Evolutionary conservation across 2,888 invertebrate genomes (phyloP).

Genomic region (Elysia crispata): DNA sequence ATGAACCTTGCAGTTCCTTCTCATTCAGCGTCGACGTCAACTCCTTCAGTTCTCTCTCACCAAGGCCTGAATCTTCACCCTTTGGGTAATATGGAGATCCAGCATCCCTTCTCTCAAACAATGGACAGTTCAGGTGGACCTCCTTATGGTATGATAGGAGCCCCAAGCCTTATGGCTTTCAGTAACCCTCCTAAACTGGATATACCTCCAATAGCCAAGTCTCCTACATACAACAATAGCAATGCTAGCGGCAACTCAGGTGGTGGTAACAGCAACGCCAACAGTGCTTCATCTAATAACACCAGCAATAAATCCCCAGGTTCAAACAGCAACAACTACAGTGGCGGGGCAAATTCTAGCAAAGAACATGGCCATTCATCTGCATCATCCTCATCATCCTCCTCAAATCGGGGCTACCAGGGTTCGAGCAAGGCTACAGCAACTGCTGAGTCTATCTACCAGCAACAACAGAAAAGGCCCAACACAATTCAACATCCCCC

Average conservation of each 20-base stretch:
- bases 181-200: constrained; percentile 46
- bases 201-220: constrained; percentile 46
- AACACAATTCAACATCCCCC: constrained; percentile 50
- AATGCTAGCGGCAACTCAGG: not conserved
- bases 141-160: constrained; percentile 39
- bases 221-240: constrained; percentile 43
- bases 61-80: constrained; percentile 45
- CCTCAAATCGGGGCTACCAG: constrained; percentile 16
- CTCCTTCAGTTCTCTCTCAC: not conserved
- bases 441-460: constrained; percentile 62
- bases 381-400: not conserved
- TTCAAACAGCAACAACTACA: constrained; percentile 10
- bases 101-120: constrained; percentile 35
- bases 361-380: not conserved
- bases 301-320: constrained; percentile 30
- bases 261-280: not conserved
- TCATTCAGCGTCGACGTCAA: constrained; percentile 20
- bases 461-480: constrained; percentile 58
- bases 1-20: constrained; percentile 31
- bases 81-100: constrained; percentile 48
- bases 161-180: constrained; percentile 47
- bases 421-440: constrained; percentile 27
- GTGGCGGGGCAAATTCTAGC: not conserved
- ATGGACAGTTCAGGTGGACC: constrained; percentile 28
- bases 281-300: not conserved